Base-by-base conservation (phyloP, 1,140 invertebrate genomes). In the Spodoptera litura region DNA sequence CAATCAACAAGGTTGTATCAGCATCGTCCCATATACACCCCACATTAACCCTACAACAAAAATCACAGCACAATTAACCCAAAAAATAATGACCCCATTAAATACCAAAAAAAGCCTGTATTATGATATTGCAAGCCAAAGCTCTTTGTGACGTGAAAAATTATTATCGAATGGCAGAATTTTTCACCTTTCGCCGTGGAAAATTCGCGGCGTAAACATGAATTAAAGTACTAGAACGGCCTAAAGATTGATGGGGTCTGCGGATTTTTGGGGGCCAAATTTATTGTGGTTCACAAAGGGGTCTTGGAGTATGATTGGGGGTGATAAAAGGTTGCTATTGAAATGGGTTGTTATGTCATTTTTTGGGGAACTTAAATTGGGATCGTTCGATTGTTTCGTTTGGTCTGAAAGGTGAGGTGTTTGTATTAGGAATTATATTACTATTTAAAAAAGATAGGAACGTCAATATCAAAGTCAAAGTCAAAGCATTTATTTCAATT, bases 181-280 rank as follows among this genome's bases (percentile, higher is more conserved):
- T 88, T 88, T 88, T 88, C 87, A 88, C 87, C 84, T 88, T 82
- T 81, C 80, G 78, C 15, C 49, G 52, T 80, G 76, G 76, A 78
- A 83, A 85, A 78, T 72, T 61, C 59, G 59, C 64, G 52, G 55
- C 52, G 74, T 77, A 68, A 44, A 68, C 73, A 77, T 35, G 82
- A 80, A 51, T 6, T 80, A 81, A 38, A 72, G 49, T 74, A 77
- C 81, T 87, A 53, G 82, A 87, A 31, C 58, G 15, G 52, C 38
- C 31, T 62, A 6, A 53, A 56, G 52, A 56, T 56, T 71, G 51
- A 55, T 71, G 51, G 52, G 52, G 62, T 38, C 38, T 15, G 11
- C 38, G 35, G 38, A 25, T 44, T 64, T 66, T 66, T 31, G n/a
- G 62, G 61, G 62, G 38, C 38, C 62, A 66, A 15, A 66, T 66